Percentiles rank a stretch among this genome's conserved stretches.
Conservation (phyloP, 2,888 invertebrate species). For the Pristionchus maxplancki region DNA sequence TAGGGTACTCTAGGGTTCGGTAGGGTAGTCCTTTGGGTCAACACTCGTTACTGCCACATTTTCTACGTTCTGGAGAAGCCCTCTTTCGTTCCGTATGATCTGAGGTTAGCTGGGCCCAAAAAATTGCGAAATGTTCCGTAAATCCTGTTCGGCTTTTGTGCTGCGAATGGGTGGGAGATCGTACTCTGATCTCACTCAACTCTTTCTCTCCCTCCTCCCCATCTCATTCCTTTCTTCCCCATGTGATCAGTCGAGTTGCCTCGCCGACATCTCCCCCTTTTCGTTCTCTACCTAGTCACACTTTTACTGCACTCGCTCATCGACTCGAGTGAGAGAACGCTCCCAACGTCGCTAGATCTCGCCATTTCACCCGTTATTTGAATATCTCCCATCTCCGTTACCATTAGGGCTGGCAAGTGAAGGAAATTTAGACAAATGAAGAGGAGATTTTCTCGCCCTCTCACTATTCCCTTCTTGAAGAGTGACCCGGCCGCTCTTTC, state of each 20-base stretch:
- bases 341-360: neutral
- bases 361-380: neutral
- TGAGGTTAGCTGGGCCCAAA: neutral
- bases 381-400: neutral
- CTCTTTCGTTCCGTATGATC: no score
- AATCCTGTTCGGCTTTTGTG: neutral
- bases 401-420: no score
- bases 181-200: neutral
- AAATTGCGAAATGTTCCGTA: neutral
- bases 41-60: no score
- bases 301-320: neutral
- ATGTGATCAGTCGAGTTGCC: slow-evolving; percentile 16
- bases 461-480: no score
- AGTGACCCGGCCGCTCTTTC: no score
- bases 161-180: neutral
- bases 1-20: neutral
- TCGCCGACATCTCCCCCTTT: neutral
- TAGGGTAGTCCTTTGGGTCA: no score
- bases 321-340: neutral
- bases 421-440: no score
- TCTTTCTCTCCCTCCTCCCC: neutral
- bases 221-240: neutral
- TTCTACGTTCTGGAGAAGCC: no score
- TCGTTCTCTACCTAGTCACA: neutral
- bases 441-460: no score